A percentile compares a stretch with the other conserved stretches of the same genome.
These are phyloP conservation scores for Eucidaris tribuloides DNA, from an alignment of 35 echinoderm and acorn worm genomes.

Conservation along the genomic window DNA sequence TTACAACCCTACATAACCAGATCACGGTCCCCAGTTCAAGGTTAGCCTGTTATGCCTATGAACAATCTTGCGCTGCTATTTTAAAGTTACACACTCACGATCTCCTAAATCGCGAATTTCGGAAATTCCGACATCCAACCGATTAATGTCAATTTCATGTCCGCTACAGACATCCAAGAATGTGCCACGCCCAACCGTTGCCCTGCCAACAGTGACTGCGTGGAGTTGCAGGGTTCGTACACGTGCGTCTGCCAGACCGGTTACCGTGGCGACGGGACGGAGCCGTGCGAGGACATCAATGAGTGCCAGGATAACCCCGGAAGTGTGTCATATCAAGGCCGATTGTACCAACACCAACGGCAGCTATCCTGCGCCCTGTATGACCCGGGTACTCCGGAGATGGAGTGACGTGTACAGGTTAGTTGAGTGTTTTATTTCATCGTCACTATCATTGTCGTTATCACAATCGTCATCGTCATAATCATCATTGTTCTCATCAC, in stretches of 20 bases:
- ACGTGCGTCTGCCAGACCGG: slow-evolving; percentile 10
- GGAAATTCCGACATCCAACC: background rate
- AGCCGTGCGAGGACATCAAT: slow-evolving; percentile 29
- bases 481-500: too few species aligned
- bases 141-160: background rate
- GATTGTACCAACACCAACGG: slow-evolving; percentile 41
- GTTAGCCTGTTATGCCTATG: too few species aligned
- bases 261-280: slow-evolving; percentile 23
- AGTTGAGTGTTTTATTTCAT: background rate
- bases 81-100: background rate
- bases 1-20: too few species aligned
- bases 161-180: slow-evolving; percentile 49
- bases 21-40: too few species aligned
- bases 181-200: slow-evolving; percentile 8
- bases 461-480: background rate
- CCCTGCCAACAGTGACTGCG: background rate
- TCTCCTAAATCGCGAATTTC: slow-evolving; percentile 38
- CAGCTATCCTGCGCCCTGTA: slow-evolving; percentile 36
- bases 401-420: slow-evolving; percentile 52
- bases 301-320: slow-evolving; percentile 18
- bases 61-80: too few species aligned
- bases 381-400: slow-evolving; percentile 41
- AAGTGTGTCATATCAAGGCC: background rate
- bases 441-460: background rate
- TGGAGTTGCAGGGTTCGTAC: slow-evolving; percentile 5